Percentiles rank a stretch among this genome's conserved stretches.
phyloP scores from a whole-genome alignment of 2,797 vertebrate genomes.

The Silurus aristotelis region DNA sequence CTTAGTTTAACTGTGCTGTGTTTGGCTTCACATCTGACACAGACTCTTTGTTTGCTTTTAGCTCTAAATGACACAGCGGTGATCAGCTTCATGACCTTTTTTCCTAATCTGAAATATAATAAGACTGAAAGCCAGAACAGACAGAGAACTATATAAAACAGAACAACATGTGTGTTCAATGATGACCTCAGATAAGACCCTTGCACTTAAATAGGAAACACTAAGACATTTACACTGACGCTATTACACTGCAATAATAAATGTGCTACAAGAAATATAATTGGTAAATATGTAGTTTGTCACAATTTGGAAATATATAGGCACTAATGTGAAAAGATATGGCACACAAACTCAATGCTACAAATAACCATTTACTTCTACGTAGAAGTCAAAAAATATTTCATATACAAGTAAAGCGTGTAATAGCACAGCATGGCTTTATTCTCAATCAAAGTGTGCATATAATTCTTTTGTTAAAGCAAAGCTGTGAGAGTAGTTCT shows the following conservation, averaged over 20 bases:
- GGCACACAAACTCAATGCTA: not conserved
- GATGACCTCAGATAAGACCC: not conserved
- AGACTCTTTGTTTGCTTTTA: constrained; percentile 22
- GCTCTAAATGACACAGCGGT: not conserved
- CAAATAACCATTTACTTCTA: not conserved
- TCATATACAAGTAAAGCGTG: not conserved
- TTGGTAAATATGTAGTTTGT: not conserved
- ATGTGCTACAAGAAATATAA: not conserved
- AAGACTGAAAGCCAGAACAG: constrained; percentile 7
- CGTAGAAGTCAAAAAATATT: not conserved
- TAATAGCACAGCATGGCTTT: not conserved
- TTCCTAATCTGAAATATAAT: constrained; percentile 20
- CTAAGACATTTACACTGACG: not conserved
- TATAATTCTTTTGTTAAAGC: not conserved
- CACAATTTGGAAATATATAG: not conserved
- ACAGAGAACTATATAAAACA: not conserved
- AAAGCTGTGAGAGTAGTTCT: not conserved
- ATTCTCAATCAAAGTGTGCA: not conserved
- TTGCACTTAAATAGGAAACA: not conserved
- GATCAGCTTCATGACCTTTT: constrained; percentile 15
- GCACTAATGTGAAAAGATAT: not conserved
- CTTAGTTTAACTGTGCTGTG: not conserved
- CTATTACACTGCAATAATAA: not conserved
- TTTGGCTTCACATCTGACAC: constrained; percentile 6
- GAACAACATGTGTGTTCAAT: not conserved